Evolutionary conservation across 2,797 vertebrate genomes (phyloP).

Genomic region (Chanos chanos): DNA sequence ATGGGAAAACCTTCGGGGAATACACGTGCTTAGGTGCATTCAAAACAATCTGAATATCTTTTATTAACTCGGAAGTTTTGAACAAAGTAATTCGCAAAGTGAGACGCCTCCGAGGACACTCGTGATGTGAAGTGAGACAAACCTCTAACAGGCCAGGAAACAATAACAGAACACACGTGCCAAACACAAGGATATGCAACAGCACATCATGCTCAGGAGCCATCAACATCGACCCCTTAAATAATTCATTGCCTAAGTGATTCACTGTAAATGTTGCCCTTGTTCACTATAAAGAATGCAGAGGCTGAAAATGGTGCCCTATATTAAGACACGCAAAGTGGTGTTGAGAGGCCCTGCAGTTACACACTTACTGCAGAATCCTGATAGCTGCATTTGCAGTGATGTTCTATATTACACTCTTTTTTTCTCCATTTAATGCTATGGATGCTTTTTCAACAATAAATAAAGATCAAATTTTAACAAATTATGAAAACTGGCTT

Average conservation of each 20-base stretch:
- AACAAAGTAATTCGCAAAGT: no score
- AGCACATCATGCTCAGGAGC: background rate
- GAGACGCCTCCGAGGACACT: no score
- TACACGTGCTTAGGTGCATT: no score
- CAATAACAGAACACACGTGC: background rate
- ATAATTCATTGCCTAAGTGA: conserved; percentile 28
- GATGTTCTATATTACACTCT: no score
- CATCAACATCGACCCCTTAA: conserved; percentile 1
- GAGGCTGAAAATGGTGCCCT: background rate
- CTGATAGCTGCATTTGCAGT: background rate
- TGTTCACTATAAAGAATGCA: conserved; percentile 15
- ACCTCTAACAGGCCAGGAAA: background rate
- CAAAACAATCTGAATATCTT: no score
- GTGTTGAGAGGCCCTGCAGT: background rate
- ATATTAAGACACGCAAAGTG: background rate
- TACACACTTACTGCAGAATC: background rate
- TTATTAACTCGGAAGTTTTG: no score
- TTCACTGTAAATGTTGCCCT: background rate
- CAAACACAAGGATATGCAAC: background rate
- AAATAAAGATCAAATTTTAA: no score
- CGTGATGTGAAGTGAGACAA: background rate
- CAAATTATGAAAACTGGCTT: no score
- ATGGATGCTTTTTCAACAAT: no score
- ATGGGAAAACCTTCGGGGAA: no score
- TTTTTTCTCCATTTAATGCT: no score